Evolutionary conservation across 2,888 invertebrate species (phyloP).

Genomic region (Diarsia mendica): DNA sequence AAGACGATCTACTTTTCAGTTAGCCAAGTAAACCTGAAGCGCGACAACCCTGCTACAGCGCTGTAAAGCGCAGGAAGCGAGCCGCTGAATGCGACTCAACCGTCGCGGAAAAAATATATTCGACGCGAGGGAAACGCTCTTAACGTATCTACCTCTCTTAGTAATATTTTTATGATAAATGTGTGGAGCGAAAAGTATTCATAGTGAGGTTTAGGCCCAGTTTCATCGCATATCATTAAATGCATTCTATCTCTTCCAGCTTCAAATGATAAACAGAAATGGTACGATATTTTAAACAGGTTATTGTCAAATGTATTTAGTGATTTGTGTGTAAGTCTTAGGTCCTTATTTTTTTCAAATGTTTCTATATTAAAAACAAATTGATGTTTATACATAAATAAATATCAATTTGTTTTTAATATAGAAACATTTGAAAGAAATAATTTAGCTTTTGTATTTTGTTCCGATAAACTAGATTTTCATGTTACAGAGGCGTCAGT

Average conservation of each 20-base stretch:
- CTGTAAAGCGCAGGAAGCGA: slow-evolving; percentile 50
- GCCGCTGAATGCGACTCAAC: slow-evolving; percentile 40
- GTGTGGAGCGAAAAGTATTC: neutral
- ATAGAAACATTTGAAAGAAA: too few relatives aligned
- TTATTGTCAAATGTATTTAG: neutral
- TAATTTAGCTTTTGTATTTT: too few relatives aligned
- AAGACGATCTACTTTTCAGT: slow-evolving; percentile 43
- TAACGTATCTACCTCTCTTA: slow-evolving; percentile 14
- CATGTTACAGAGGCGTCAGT: neutral
- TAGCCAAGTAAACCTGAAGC: slow-evolving; percentile 33
- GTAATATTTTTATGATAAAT: slow-evolving; percentile 26
- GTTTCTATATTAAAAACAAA: too few relatives aligned
- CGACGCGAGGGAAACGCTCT: slow-evolving; percentile 48
- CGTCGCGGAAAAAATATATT: slow-evolving; percentile 60
- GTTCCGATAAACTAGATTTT: too few relatives aligned
- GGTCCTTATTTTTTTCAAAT: too few relatives aligned
- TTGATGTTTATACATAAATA: too few relatives aligned
- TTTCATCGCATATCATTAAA: neutral
- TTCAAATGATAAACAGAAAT: neutral
- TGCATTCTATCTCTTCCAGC: neutral
- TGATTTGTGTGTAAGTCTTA: too few relatives aligned
- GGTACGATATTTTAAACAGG: neutral
- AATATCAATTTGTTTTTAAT: too few relatives aligned
- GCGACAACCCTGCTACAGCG: slow-evolving; percentile 46
- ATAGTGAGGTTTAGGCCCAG: neutral